Evolutionary conservation across 1,140 invertebrate species (phyloP).

Genomic region (Pseudomyrmex sp.): DNA sequence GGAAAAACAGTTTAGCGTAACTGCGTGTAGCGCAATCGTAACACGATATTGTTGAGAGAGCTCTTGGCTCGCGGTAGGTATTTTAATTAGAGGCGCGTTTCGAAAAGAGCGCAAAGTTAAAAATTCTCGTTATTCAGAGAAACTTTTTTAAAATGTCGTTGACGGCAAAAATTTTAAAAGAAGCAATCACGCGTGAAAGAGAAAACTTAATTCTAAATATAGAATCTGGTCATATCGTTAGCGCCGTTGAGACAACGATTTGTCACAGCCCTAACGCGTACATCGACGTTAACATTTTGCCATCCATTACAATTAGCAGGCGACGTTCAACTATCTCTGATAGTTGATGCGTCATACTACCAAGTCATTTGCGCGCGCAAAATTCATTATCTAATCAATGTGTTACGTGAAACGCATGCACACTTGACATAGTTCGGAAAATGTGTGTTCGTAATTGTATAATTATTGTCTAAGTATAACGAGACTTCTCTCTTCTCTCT

Average conservation of each 20-base stretch:
- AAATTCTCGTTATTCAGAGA: background rate
- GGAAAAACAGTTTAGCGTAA: background rate
- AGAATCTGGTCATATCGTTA: background rate
- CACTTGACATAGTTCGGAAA: background rate
- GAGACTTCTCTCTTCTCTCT: too few relatives aligned
- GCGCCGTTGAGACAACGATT: background rate
- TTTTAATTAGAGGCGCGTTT: background rate
- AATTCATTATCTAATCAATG: background rate
- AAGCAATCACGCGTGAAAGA: background rate
- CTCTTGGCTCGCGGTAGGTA: background rate
- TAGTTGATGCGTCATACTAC: background rate
- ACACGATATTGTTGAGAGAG: background rate
- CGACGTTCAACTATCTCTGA: background rate
- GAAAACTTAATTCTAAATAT: background rate
- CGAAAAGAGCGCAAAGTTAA: background rate
- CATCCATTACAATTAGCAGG: background rate
- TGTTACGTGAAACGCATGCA: background rate
- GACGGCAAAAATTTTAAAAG: background rate
- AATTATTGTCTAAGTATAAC: too few relatives aligned
- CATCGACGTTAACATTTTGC: constrained; percentile 1
- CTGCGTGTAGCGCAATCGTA: background rate
- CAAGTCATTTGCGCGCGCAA: background rate
- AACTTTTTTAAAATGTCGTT: background rate
- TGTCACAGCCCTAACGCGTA: background rate
- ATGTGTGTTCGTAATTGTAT: too few relatives aligned